These are phyloP conservation scores for Diorhabda carinulata DNA, from an alignment of 1,140 invertebrate genomes.

Conservation along the genomic window DNA sequence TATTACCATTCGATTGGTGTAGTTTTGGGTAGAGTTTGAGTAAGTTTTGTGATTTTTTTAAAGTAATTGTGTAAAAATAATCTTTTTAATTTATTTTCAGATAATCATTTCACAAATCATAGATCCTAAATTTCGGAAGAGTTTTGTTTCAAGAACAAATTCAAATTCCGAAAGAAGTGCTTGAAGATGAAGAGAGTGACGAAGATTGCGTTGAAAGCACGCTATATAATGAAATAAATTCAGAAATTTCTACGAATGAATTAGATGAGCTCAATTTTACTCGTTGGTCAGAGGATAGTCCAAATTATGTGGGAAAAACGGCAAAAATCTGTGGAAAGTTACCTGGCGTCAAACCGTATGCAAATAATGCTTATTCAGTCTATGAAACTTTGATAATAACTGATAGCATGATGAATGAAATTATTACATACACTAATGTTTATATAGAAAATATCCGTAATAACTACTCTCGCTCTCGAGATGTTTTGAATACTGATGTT, in stretches of 20 bases:
- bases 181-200: constrained; percentile 6
- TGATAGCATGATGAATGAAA: not conserved
- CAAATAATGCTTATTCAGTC: too few species aligned
- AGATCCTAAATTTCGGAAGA: constrained; percentile 4
- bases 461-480: constrained; percentile 10
- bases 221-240: not conserved
- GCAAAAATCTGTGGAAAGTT: constrained; percentile 1
- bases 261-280: not conserved
- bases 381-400: too few species aligned
- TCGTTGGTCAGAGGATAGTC: not conserved
- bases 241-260: constrained; percentile 3
- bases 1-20: not conserved
- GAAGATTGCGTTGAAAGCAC: not conserved
- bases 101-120: not conserved
- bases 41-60: not conserved
- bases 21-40: not conserved
- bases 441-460: constrained; percentile 12
- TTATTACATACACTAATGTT: not conserved
- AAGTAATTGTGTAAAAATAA: not conserved
- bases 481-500: constrained; percentile 16
- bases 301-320: constrained; percentile 7
- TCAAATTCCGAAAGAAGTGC: constrained; percentile 1
- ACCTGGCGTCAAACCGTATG: too few species aligned
- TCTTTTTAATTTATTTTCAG: not conserved
- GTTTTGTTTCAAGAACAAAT: constrained; percentile 3